Evolutionary conservation across 2,888 invertebrate species (phyloP).

Genomic region (Drosophila parthenogenetica): DNA sequence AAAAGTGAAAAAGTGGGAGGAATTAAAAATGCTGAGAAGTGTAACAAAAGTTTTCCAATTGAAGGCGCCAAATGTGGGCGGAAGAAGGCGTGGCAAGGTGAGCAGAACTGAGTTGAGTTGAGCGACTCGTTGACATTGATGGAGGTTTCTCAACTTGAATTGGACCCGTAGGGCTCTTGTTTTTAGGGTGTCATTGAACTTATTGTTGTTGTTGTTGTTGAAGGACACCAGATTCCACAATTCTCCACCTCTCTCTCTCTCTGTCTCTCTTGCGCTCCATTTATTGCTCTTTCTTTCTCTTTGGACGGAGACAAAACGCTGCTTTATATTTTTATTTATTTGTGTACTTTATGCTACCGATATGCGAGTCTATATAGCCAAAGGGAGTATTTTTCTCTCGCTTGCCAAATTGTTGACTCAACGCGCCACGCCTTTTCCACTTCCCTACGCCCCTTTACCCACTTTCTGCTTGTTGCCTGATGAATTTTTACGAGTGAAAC

Average conservation of each 20-base stretch:
- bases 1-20: conserved; percentile 5
- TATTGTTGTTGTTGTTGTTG: conserved; percentile 70
- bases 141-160: conserved; percentile 58
- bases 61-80: conserved; percentile 27
- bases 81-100: too few relatives aligned
- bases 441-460: not conserved
- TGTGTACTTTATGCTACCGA: conserved; percentile 72
- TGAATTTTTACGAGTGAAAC: conserved; percentile 50
- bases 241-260: not conserved
- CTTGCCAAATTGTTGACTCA: conserved; percentile 64
- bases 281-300: not conserved
- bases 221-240: conserved; percentile 12
- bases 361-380: conserved; percentile 43
- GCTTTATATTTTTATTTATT: conserved; percentile 71
- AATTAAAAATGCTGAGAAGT: conserved; percentile 60
- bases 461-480: conserved; percentile 38
- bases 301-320: conserved; percentile 22
- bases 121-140: conserved; percentile 66
- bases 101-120: not conserved
- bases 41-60: conserved; percentile 77
- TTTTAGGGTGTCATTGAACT: conserved; percentile 73
- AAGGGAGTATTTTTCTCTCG: conserved; percentile 4
- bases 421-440: conserved; percentile 17
- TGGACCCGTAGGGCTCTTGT: conserved; percentile 46
- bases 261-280: not conserved